phyloP scores from a whole-genome alignment of 2,888 invertebrate species.

The Cephus spinipes region DNA sequence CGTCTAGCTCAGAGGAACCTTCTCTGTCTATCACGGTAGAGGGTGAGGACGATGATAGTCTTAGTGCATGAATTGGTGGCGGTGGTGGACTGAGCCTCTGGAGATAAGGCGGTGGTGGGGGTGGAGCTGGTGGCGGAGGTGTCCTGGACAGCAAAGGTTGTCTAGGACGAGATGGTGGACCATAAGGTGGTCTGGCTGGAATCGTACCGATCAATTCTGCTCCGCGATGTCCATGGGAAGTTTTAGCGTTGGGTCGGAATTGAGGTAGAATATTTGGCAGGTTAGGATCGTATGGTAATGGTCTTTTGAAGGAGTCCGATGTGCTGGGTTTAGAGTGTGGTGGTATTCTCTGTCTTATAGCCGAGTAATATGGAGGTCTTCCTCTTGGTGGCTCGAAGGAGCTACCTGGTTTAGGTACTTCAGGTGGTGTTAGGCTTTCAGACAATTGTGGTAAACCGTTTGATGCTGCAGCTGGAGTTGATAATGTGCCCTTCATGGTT shows the following conservation, averaged over 20 bases:
- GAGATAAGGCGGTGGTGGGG: constrained; percentile 62
- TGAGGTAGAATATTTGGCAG: constrained; percentile 79
- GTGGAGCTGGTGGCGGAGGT: constrained; percentile 51
- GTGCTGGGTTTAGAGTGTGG: too few relatives aligned
- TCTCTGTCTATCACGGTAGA: constrained; percentile 11
- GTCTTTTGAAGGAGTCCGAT: constrained; percentile 30
- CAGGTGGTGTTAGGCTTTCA: constrained; percentile 57
- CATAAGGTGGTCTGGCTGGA: background rate
- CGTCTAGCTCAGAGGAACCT: constrained; percentile 9
- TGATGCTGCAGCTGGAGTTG: constrained; percentile 4
- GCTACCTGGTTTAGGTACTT: constrained; percentile 41
- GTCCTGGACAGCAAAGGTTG: constrained; percentile 25
- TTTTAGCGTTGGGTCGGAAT: constrained; percentile 76
- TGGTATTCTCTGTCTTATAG: constrained; percentile 45
- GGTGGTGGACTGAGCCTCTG: constrained; percentile 70
- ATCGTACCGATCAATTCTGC: constrained; percentile 53
- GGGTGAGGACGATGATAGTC: constrained; percentile 21
- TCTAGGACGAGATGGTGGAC: constrained; percentile 13
- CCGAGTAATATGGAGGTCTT: constrained; percentile 46
- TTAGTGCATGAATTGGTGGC: constrained; percentile 52
- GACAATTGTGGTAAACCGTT: constrained; percentile 48
- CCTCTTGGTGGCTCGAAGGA: constrained; percentile 30
- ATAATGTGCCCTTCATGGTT: constrained; percentile 16
- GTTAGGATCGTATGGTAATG: constrained; percentile 52
- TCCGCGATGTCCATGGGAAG: constrained; percentile 67